These are phyloP conservation scores for Callimorpha dominula DNA, from an alignment of 2,888 invertebrate species.

Conservation along the genomic window DNA sequence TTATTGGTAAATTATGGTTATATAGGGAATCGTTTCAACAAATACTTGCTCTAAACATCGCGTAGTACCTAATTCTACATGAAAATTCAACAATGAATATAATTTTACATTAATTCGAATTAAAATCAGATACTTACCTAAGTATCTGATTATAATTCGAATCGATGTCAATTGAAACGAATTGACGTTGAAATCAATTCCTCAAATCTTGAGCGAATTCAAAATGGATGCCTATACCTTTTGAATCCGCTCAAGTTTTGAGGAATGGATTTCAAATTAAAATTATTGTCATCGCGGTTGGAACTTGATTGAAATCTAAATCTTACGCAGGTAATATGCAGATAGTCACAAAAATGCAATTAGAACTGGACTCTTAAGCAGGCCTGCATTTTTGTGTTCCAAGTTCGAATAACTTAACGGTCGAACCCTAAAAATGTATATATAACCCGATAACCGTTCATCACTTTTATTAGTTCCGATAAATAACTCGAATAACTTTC, in stretches of 20 bases:
- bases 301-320: constrained; percentile 27
- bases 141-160: no score
- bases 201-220: no score
- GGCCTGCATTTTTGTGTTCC: constrained; percentile 18
- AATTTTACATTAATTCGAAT: neutral
- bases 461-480: constrained; percentile 84
- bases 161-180: no score
- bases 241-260: constrained; percentile 21
- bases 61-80: no score
- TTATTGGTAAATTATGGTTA: no score
- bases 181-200: no score
- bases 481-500: constrained; percentile 82
- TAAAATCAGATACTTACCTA: no score
- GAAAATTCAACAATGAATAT: no score
- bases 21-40: no score
- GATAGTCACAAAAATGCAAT: constrained; percentile 18
- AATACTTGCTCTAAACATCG: no score
- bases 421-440: constrained; percentile 65
- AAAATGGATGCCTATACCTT: neutral
- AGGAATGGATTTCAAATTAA: constrained; percentile 28
- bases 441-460: constrained; percentile 79
- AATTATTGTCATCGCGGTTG: constrained; percentile 23
- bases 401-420: constrained; percentile 38
- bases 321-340: constrained; percentile 21
- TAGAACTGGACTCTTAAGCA: constrained; percentile 17